Evolutionary conservation across 2,113 vertebrate genomes (phyloP).

Genomic region (Campylorhamphus procurvoides): DNA sequence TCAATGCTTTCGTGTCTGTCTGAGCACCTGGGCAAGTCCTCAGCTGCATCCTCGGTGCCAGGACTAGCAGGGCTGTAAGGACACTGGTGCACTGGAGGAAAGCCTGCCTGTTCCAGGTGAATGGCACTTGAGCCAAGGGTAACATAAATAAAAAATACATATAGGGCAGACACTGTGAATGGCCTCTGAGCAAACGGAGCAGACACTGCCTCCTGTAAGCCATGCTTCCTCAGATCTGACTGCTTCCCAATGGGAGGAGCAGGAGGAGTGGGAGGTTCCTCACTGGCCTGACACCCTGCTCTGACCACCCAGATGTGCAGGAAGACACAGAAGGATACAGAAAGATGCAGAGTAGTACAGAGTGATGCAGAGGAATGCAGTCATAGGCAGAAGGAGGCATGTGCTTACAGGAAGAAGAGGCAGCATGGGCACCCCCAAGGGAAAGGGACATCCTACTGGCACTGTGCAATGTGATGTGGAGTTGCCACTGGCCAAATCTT

Average conservation of each 20-base stretch:
- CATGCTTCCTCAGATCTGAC: neutral
- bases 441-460: neutral
- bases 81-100: neutral
- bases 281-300: neutral
- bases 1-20: neutral
- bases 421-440: neutral
- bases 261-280: neutral
- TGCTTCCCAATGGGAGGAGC: fast-evolving
- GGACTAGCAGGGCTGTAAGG: neutral
- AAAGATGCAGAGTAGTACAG: neutral
- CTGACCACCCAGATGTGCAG: neutral
- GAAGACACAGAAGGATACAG: neutral
- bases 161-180: neutral
- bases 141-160: neutral
- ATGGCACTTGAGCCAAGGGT: neutral
- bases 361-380: neutral
- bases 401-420: neutral
- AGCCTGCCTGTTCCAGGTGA: neutral
- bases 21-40: neutral
- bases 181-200: neutral
- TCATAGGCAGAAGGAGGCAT: neutral
- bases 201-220: neutral
- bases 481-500: neutral
- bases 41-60: neutral
- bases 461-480: fast-evolving